These are phyloP conservation scores for Anthonomus grandis DNA, from an alignment of 1,140 invertebrate species.

Conservation along the genomic window DNA sequence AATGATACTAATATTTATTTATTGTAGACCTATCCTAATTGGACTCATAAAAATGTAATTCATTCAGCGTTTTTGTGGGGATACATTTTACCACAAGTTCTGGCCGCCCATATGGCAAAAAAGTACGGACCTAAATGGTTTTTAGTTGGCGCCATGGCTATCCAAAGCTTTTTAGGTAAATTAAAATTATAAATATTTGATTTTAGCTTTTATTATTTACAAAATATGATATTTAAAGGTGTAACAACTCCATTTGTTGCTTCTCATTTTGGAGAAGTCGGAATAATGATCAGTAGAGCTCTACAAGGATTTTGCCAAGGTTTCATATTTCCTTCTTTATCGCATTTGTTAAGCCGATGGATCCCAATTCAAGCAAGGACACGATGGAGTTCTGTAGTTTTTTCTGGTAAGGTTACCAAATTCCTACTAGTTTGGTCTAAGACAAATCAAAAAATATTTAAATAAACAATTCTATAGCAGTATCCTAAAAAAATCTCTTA, in stretches of 20 bases:
- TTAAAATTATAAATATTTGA: no score
- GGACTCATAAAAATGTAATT: slow-evolving; percentile 54
- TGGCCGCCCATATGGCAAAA: slow-evolving; percentile 65
- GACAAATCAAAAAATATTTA: no score
- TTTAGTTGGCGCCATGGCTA: slow-evolving; percentile 56
- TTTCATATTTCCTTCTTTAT: slow-evolving; percentile 72
- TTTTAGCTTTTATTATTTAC: neutral
- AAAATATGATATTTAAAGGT: slow-evolving; percentile 58
- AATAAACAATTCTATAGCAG: no score
- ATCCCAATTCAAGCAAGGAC: slow-evolving; percentile 58
- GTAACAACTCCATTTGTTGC: slow-evolving; percentile 56
- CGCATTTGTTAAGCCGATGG: slow-evolving; percentile 79
- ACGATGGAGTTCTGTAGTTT: slow-evolving; percentile 55
- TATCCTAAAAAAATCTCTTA: no score
- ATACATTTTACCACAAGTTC: slow-evolving; percentile 57
- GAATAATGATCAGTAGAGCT: slow-evolving; percentile 61
- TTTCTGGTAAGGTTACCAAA: slow-evolving; percentile 53
- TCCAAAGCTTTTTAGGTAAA: slow-evolving; percentile 53
- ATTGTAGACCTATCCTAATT: slow-evolving; percentile 42
- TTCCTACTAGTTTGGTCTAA: no score
- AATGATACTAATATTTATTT: neutral
- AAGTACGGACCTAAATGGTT: slow-evolving; percentile 59
- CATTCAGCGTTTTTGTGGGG: slow-evolving; percentile 68
- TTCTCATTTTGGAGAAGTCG: slow-evolving; percentile 54
- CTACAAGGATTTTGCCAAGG: slow-evolving; percentile 76